A percentile compares a stretch with the other conserved stretches of the same genome.
phyloP scores from a whole-genome alignment of 2,888 invertebrate species.

The Dilophus febrilis region DNA sequence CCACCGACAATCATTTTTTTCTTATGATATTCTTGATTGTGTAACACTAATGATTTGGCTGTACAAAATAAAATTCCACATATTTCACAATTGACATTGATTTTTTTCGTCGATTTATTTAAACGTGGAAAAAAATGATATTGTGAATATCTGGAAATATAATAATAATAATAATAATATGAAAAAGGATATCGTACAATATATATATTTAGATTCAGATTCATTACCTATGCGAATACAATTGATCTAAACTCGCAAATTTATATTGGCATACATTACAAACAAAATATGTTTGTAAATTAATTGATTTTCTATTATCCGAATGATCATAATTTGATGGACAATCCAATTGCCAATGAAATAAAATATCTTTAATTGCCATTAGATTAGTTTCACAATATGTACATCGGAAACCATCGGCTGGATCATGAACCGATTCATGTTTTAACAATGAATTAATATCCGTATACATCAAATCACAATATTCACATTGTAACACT shows the following conservation, averaged over 20 bases:
- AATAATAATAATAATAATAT: no score
- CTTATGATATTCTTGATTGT: constrained; percentile 40
- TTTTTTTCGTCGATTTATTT: constrained; percentile 12
- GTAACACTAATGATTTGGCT: constrained; percentile 25
- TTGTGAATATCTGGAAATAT: constrained; percentile 17
- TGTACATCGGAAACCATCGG: constrained; percentile 23
- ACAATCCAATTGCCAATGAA: constrained; percentile 37
- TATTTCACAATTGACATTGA: constrained; percentile 25
- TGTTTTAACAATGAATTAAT: constrained; percentile 29
- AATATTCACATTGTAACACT: constrained; percentile 40
- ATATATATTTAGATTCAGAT: not conserved
- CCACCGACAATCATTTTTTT: constrained; percentile 24
- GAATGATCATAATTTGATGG: constrained; percentile 15
- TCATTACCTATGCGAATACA: constrained; percentile 28
- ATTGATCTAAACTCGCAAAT: constrained; percentile 21
- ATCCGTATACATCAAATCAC: constrained; percentile 38
- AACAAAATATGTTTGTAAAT: constrained; percentile 21
- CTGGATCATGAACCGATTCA: constrained; percentile 21
- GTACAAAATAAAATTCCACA: constrained; percentile 21
- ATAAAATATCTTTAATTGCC: constrained; percentile 35
- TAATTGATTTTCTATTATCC: constrained; percentile 3
- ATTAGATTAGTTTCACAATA: constrained; percentile 29
- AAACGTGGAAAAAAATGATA: constrained; percentile 27
- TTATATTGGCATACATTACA: constrained; percentile 28
- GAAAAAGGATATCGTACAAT: no score